Percentiles rank a stretch among this genome's conserved stretches.
Evolutionary conservation across 2,113 vertebrate genomes (phyloP).

Genomic region (Rhabdornis inornatus): DNA sequence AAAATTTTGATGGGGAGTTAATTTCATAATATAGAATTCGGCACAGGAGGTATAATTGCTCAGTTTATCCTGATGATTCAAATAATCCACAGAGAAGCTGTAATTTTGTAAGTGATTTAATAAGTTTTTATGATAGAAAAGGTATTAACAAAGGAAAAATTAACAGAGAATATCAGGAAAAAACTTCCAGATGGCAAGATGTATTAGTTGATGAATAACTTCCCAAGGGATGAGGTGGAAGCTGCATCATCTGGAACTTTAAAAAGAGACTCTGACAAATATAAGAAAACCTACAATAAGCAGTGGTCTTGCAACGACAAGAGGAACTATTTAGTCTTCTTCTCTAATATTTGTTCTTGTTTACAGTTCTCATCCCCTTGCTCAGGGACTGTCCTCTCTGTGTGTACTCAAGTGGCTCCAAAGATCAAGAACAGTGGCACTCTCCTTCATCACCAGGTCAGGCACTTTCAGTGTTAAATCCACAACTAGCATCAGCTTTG

Average conservation of each 20-base stretch:
- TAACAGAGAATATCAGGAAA: not conserved
- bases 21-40: not conserved
- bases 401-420: not conserved
- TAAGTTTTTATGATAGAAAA: not conserved
- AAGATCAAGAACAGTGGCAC: fast-evolving
- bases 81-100: not conserved
- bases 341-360: not conserved
- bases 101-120: not conserved
- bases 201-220: not conserved
- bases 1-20: not conserved
- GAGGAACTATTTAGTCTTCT: not conserved
- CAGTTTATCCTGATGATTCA: not conserved
- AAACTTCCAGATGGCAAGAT: not conserved
- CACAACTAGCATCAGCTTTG: not conserved
- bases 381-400: not conserved
- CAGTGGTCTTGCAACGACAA: not conserved
- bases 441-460: not conserved
- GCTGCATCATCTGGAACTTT: not conserved
- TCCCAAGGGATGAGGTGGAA: not conserved
- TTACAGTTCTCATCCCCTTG: not conserved
- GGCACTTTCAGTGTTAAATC: not conserved
- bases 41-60: not conserved
- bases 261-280: not conserved
- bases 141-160: not conserved
- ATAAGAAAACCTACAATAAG: not conserved